These are phyloP conservation scores for Haliclystus octoradiatus DNA, from an alignment of 30 jellyfish, hydroid and myxozoan species.

Conservation along the genomic window DNA sequence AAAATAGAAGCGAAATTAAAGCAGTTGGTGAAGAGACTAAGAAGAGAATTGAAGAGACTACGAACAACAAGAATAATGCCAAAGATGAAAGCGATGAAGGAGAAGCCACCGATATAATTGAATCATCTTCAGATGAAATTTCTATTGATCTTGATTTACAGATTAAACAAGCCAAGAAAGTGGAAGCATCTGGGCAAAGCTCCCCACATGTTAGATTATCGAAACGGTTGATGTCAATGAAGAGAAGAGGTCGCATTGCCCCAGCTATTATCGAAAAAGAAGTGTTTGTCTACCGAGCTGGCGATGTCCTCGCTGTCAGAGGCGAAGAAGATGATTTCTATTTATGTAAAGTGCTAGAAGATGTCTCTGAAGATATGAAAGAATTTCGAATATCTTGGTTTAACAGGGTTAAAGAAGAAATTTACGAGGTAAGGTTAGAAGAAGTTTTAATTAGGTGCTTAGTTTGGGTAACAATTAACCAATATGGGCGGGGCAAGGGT, in stretches of 20 bases:
- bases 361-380: conserved; percentile 33
- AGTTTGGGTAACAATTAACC: too few species aligned
- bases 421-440: conserved; percentile 16
- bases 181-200: background rate
- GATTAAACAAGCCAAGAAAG: background rate
- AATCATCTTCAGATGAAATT: background rate
- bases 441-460: background rate
- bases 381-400: conserved; percentile 46
- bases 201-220: conserved; percentile 7
- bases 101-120: background rate
- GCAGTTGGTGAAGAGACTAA: background rate
- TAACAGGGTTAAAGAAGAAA: conserved; percentile 7
- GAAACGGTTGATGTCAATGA: conserved; percentile 26
- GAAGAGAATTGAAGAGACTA: background rate
- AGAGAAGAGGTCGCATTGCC: conserved; percentile 16
- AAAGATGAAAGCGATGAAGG: background rate
- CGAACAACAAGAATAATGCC: background rate
- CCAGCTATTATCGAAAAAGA: conserved; percentile 5
- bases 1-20: too few species aligned
- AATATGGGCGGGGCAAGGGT: too few species aligned
- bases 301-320: conserved; percentile 45
- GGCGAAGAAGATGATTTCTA: conserved; percentile 37
- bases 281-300: conserved; percentile 36
- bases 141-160: background rate
- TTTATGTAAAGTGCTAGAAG: conserved; percentile 47